Evolutionary conservation across 2,797 vertebrate genomes (phyloP).

Genomic region (Allochrocebus solatus): DNA sequence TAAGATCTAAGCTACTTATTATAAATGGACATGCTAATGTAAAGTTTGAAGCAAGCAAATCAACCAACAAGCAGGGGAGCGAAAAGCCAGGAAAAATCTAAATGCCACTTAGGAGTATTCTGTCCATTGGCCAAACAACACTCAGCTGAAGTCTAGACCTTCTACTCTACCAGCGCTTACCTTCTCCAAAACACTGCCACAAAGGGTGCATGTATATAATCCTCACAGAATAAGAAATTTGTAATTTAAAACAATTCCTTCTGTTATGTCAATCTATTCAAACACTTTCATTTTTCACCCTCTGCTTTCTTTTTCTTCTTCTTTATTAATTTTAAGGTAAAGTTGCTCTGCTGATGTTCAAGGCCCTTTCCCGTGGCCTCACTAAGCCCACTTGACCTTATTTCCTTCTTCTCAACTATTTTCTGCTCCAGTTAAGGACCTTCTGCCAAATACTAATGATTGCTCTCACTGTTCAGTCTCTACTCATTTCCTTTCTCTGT

Average conservation of each 20-base stretch:
- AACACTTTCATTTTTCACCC: background rate
- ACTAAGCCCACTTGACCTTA: background rate
- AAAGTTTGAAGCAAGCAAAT: background rate
- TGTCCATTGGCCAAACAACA: background rate
- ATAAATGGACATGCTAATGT: background rate
- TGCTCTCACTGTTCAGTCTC: background rate
- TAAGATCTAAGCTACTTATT: background rate
- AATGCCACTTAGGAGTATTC: background rate
- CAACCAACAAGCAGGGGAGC: background rate
- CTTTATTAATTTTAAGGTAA: background rate
- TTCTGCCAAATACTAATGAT: background rate
- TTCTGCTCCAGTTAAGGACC: background rate
- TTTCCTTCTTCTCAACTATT: background rate
- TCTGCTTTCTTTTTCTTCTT: background rate
- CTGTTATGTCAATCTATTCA: background rate
- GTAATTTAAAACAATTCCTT: background rate
- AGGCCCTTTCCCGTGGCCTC: background rate
- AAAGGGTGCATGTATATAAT: background rate
- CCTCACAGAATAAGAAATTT: background rate
- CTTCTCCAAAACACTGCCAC: background rate
- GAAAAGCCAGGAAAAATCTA: background rate
- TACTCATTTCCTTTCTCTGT: background rate
- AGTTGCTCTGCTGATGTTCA: background rate
- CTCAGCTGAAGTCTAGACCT: background rate
- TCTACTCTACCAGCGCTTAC: background rate